A percentile compares a stretch with the other conserved stretches of the same genome.
phyloP scores from a whole-genome alignment of 2,113 vertebrate genomes.

The Scartelaos histophorus region DNA sequence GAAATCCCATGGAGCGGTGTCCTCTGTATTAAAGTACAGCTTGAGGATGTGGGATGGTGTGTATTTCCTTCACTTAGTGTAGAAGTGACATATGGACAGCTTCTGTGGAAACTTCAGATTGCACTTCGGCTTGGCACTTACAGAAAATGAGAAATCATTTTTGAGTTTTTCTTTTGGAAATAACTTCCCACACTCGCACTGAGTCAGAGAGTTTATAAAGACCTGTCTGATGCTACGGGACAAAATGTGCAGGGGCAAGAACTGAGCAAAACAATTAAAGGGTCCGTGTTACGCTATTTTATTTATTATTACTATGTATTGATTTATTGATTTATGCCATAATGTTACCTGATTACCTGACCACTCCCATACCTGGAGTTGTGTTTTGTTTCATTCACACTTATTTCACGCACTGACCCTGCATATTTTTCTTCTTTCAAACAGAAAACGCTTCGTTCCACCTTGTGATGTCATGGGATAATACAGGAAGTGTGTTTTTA shows the following conservation, averaged over 20 bases:
- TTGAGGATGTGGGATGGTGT: not conserved
- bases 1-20: not conserved
- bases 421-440: too few relatives aligned
- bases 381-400: too few relatives aligned
- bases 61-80: conserved; percentile 7
- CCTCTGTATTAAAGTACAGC: not conserved
- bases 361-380: too few relatives aligned
- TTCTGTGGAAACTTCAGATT: conserved; percentile 6
- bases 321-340: too few relatives aligned
- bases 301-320: too few relatives aligned
- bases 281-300: too few relatives aligned
- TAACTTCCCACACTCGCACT: not conserved
- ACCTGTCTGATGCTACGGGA: not conserved
- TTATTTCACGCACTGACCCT: too few relatives aligned
- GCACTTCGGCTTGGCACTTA: conserved; percentile 4
- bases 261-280: not conserved
- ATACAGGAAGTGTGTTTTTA: too few relatives aligned
- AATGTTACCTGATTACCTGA: too few relatives aligned
- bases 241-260: not conserved
- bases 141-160: conserved; percentile 10
- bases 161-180: conserved; percentile 8
- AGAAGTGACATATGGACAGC: conserved; percentile 7
- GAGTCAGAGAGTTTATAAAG: not conserved
- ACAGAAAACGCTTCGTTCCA: too few relatives aligned
- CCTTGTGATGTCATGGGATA: too few relatives aligned